These are phyloP conservation scores for Bombus affinis DNA, from an alignment of 1,140 invertebrate species.

Conservation along the genomic window DNA sequence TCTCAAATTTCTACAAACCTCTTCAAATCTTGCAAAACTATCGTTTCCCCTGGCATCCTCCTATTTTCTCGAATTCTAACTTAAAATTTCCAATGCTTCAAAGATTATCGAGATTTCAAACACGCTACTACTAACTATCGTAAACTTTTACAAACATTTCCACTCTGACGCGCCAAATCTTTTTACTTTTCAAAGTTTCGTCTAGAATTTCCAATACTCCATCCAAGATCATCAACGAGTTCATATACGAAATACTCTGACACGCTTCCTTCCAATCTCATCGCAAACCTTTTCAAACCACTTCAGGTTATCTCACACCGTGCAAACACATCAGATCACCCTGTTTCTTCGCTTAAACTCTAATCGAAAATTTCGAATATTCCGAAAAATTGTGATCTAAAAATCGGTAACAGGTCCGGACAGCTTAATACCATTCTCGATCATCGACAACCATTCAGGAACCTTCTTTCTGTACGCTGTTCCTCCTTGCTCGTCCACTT, in stretches of 20 bases:
- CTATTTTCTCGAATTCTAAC: too few relatives aligned
- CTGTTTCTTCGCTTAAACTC: not conserved
- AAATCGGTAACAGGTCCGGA: slow-evolving; percentile 80
- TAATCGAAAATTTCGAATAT: not conserved
- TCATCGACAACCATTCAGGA: slow-evolving; percentile 43
- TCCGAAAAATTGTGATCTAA: slow-evolving; percentile 11
- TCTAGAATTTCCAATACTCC: too few relatives aligned
- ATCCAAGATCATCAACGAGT: too few relatives aligned
- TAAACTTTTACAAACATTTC: too few relatives aligned
- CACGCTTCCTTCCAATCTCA: not conserved
- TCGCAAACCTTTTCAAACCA: not conserved
- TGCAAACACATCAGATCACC: not conserved
- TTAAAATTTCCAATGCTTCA: too few relatives aligned
- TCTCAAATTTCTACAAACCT: not conserved
- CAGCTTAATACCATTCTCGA: slow-evolving; percentile 70
- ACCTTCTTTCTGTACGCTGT: slow-evolving; percentile 35
- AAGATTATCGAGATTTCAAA: too few relatives aligned
- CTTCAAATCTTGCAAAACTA: not conserved
- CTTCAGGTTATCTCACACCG: too few relatives aligned
- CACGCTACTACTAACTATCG: too few relatives aligned
- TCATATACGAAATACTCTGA: too few relatives aligned
- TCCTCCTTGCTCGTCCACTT: slow-evolving; percentile 50
- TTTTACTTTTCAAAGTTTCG: too few relatives aligned
- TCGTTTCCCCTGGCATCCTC: not conserved
- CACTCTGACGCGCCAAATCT: too few relatives aligned